Conservation (phyloP, 2,113 vertebrate genomes). For the Xyliphius kryptos region DNA sequence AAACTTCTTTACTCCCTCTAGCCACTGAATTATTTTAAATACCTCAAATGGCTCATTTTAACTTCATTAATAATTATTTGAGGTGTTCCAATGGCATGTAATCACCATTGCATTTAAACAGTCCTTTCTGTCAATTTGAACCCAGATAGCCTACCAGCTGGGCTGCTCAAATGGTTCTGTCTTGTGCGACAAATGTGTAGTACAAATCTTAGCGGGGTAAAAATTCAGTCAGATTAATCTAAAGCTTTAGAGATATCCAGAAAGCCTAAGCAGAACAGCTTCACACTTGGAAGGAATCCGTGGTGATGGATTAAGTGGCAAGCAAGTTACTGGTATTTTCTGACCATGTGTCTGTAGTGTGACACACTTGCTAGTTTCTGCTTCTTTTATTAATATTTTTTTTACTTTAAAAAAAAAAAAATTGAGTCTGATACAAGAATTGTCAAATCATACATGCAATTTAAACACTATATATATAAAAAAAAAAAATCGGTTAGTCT, state of each 20-base stretch:
- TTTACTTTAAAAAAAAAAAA: background rate
- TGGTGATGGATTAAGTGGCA: slow-evolving; percentile 6
- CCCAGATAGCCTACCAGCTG: no score
- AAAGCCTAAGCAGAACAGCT: slow-evolving; percentile 1
- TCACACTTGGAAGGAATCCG: slow-evolving; percentile 9
- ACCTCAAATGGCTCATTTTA: slow-evolving; percentile 24
- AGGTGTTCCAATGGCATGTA: slow-evolving; percentile 1
- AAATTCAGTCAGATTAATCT: slow-evolving; percentile 25
- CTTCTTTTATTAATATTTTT: background rate
- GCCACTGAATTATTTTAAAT: slow-evolving; percentile 28
- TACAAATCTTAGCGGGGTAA: slow-evolving; percentile 7
- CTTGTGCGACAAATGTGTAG: no score
- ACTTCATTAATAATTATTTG: slow-evolving; percentile 27
- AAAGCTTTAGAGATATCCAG: slow-evolving; percentile 17
- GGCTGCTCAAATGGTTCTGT: no score
- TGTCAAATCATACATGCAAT: no score
- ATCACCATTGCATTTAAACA: background rate
- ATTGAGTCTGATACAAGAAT: no score
- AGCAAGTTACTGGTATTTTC: no score
- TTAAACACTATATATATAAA: background rate
- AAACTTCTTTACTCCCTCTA: slow-evolving; percentile 2
- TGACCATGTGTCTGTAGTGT: slow-evolving; percentile 19
- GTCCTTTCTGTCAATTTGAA: no score
- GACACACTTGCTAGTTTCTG: background rate
- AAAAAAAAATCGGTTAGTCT: background rate